Base-by-base conservation (phyloP, 2,888 invertebrate genomes). In the Oligia strigilis region DNA sequence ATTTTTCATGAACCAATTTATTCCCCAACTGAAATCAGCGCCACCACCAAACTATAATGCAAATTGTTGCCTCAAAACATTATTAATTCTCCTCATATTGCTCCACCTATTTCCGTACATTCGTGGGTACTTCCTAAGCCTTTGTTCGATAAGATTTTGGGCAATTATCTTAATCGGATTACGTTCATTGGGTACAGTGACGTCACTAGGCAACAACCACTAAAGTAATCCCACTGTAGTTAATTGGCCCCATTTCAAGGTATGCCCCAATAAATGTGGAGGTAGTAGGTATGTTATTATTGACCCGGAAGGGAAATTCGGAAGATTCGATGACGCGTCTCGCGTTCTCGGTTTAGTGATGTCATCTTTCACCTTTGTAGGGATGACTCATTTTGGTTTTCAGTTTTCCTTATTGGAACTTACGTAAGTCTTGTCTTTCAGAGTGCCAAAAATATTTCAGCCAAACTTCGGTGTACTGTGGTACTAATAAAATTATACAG, bases 131-230 rank as follows among this genome's bases (percentile, higher is more conserved):
- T 79, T 87, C 77, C 84, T 92, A 91, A 94, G 92, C 92, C 90
- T 88, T 91, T 91, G 91, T 92, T 92, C 92, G 91, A 93, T 93
- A 93, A 95, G 95, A 95, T 96, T 96, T 95, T 93, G 94, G 92
- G 94, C 96, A 97, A 97, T 97, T 97, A 97, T 93, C 89, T 91
- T 96, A 97, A 97, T 97, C 96, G 95, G 97, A 95, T 97, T 96
- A 95, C 91, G 91, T 91, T 87, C 90, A 90, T 91, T 86, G 90
- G 91, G 85, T 86, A 92, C 90, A 87, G 92, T 93, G 95, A 95
- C 96, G 96, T 97, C 95, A 95, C 97, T 94, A 95, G 90, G 97
- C 96, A 96, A 97, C 97, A 92, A 95, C 96, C 96, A 93, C 96
- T 93, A 92, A 93, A 93, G 92, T 94, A 96, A 95, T 95, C 95